phyloP scores from a whole-genome alignment of 2,797 vertebrate genomes.

The Oreortyx pictus region DNA sequence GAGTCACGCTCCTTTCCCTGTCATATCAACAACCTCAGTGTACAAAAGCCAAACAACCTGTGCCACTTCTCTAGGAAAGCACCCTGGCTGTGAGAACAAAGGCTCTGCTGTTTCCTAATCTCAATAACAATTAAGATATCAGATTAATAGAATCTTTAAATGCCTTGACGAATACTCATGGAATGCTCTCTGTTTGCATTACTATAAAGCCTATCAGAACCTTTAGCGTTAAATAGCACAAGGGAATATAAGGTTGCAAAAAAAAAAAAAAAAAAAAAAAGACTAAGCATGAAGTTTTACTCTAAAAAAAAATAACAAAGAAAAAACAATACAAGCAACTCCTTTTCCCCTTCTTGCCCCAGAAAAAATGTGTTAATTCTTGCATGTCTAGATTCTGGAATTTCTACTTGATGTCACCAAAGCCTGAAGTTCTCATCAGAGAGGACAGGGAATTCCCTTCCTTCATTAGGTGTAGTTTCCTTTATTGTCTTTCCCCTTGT shows the following conservation, averaged over 20 bases:
- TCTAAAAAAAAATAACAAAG: background rate
- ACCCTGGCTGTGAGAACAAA: conserved; percentile 63
- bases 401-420: background rate
- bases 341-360: too few relatives aligned
- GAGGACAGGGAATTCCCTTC: conserved; percentile 42
- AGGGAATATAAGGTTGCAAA: conserved; percentile 54
- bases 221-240: conserved; percentile 71
- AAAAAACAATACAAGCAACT: too few relatives aligned
- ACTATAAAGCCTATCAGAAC: conserved; percentile 66
- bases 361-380: background rate
- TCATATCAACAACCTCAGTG: conserved; percentile 66
- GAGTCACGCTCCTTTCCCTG: conserved; percentile 25
- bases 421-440: background rate
- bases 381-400: background rate
- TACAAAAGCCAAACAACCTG: conserved; percentile 58
- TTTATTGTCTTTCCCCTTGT: conserved; percentile 18
- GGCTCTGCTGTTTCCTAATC: conserved; percentile 69
- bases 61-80: conserved; percentile 57
- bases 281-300: conserved; percentile 3
- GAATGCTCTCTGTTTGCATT: conserved; percentile 72
- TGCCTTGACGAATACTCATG: conserved; percentile 66
- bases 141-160: conserved; percentile 77
- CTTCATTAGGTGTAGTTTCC: background rate
- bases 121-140: conserved; percentile 74
- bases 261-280: background rate